phyloP scores from a whole-genome alignment of 2,888 invertebrate genomes.

The Teleiodes luculella region DNA sequence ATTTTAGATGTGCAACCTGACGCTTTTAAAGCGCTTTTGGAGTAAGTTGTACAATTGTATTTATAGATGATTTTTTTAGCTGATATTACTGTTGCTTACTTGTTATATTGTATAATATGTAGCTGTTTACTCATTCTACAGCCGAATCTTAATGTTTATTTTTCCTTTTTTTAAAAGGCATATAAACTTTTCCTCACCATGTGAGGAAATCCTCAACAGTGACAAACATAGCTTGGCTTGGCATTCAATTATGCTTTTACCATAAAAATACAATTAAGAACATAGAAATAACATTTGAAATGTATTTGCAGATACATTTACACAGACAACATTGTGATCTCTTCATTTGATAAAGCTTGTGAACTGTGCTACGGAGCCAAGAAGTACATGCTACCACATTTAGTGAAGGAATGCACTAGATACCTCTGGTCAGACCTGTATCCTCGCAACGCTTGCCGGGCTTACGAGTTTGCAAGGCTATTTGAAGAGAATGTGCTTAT shows the following conservation, averaged over 20 bases:
- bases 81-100: too few species aligned
- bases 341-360: constrained; percentile 91
- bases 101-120: too few species aligned
- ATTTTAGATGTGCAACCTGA: constrained; percentile 92
- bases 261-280: too few species aligned
- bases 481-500: constrained; percentile 90
- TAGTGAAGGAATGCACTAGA: constrained; percentile 89
- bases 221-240: too few species aligned
- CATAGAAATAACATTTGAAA: too few species aligned
- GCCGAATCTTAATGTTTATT: too few species aligned
- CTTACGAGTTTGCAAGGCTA: constrained; percentile 90
- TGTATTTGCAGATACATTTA: constrained; percentile 84
- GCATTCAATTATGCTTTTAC: too few species aligned
- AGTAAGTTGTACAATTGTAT: constrained; percentile 65
- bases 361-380: constrained; percentile 93
- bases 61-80: too few species aligned
- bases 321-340: constrained; percentile 87
- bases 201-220: too few species aligned
- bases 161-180: too few species aligned
- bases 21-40: constrained; percentile 88
- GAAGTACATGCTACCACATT: constrained; percentile 90
- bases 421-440: constrained; percentile 90
- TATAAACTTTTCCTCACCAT: too few species aligned
- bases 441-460: constrained; percentile 89
- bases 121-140: too few species aligned